phyloP scores from a whole-genome alignment of 2,797 vertebrate species.

The Macropodus opercularis region DNA sequence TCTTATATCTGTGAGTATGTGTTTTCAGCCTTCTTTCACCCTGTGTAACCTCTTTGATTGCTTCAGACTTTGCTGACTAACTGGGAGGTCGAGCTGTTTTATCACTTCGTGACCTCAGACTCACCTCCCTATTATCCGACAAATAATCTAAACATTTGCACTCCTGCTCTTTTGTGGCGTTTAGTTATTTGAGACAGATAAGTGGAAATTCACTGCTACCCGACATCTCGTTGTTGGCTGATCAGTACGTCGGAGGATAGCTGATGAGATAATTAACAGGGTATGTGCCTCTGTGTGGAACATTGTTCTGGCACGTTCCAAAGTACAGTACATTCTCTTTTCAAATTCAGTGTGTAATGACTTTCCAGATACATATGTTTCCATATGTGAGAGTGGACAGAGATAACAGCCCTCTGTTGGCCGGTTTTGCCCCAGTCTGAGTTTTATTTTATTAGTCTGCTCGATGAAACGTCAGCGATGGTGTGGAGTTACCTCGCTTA shows the following conservation, averaged over 20 bases:
- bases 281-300: neutral
- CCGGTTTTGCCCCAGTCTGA: conserved; percentile 11
- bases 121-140: conserved; percentile 47
- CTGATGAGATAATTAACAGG: conserved; percentile 19
- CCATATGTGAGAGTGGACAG: conserved; percentile 56
- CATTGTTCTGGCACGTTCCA: conserved; percentile 20
- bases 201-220: conserved; percentile 32
- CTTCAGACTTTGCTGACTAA: conserved; percentile 37
- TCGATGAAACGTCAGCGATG: neutral
- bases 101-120: conserved; percentile 37
- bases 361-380: conserved; percentile 45
- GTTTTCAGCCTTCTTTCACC: neutral
- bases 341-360: conserved; percentile 11
- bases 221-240: neutral
- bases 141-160: conserved; percentile 26
- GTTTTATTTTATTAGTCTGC: neutral
- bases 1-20: neutral
- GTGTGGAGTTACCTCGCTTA: conserved; percentile 4
- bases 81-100: conserved; percentile 32
- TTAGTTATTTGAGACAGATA: conserved; percentile 31
- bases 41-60: conserved; percentile 32
- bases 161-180: conserved; percentile 8
- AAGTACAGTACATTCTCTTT: conserved; percentile 37
- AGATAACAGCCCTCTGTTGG: conserved; percentile 54
- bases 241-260: neutral